phyloP scores from a whole-genome alignment of 2,888 invertebrate genomes.

The Gonocerus acuteangulatus region DNA sequence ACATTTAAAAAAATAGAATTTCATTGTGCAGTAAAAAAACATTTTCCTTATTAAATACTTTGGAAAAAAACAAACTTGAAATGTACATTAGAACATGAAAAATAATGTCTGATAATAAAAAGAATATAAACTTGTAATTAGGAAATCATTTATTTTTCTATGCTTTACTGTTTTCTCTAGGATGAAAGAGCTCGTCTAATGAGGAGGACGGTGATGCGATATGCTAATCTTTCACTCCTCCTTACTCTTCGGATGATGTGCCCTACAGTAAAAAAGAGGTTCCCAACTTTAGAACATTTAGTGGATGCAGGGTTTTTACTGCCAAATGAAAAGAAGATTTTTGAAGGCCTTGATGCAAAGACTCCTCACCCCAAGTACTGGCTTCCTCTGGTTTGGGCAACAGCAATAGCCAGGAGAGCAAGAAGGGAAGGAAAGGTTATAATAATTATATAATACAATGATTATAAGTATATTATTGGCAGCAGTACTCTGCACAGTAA shows the following conservation, averaged over 20 bases:
- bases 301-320: constrained; percentile 43
- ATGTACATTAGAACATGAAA: too few relatives aligned
- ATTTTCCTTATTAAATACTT: too few relatives aligned
- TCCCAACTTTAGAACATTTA: constrained; percentile 43
- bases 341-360: constrained; percentile 41
- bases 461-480: too few relatives aligned
- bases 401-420: constrained; percentile 40
- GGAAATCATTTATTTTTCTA: too few relatives aligned
- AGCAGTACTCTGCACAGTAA: too few relatives aligned
- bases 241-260: constrained; percentile 42
- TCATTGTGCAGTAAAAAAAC: too few relatives aligned
- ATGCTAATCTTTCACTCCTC: constrained; percentile 42
- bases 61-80: too few relatives aligned
- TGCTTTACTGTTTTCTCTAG: constrained; percentile 34
- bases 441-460: neutral
- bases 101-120: too few relatives aligned
- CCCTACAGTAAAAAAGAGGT: constrained; percentile 42
- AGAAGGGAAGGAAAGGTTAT: constrained; percentile 41
- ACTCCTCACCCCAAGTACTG: constrained; percentile 41
- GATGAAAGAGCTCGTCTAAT: constrained; percentile 42
- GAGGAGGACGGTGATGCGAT: constrained; percentile 43
- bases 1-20: too few relatives aligned
- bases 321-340: constrained; percentile 42
- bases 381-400: constrained; percentile 44
- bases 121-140: too few relatives aligned